phyloP scores from a whole-genome alignment of 2,113 vertebrate genomes.

The Podocnemis expansa region DNA sequence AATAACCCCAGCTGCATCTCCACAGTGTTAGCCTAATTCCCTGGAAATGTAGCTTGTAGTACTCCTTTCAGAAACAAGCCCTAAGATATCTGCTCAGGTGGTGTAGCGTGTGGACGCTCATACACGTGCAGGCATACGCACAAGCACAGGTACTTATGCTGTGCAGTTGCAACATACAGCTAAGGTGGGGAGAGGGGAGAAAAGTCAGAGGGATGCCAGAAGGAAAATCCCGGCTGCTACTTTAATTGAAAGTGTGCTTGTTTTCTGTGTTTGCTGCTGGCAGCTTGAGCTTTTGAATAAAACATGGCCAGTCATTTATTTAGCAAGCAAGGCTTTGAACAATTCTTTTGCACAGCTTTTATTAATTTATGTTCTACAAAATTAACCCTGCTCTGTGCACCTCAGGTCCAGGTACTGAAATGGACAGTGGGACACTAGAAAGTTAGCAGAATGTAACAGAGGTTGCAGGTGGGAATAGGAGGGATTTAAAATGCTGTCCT shows the following conservation, averaged over 20 bases:
- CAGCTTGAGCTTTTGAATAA: constrained; percentile 70
- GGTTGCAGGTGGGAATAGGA: too few species aligned
- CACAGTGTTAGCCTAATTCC: not conserved
- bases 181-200: not conserved
- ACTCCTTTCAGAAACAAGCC: not conserved
- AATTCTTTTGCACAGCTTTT: constrained; percentile 39
- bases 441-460: not conserved
- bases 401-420: not conserved
- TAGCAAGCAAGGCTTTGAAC: constrained; percentile 71
- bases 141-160: rapidly evolving
- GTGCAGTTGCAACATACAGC: rapidly evolving
- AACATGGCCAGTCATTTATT: constrained; percentile 80
- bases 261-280: constrained; percentile 57
- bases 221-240: constrained; percentile 46
- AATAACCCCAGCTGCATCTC: rapidly evolving
- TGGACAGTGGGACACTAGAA: not conserved
- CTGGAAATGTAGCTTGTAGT: not conserved
- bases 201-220: not conserved
- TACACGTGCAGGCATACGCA: too few species aligned
- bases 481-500: not conserved
- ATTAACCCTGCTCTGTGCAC: constrained; percentile 43
- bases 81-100: rapidly evolving
- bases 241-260: constrained; percentile 56
- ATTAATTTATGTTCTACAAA: constrained; percentile 22
- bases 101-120: rapidly evolving